A percentile compares a stretch with the other conserved stretches of the same genome.
Conservation (phyloP, 2,113 vertebrate species). For the Coregonus clupeaformis region DNA sequence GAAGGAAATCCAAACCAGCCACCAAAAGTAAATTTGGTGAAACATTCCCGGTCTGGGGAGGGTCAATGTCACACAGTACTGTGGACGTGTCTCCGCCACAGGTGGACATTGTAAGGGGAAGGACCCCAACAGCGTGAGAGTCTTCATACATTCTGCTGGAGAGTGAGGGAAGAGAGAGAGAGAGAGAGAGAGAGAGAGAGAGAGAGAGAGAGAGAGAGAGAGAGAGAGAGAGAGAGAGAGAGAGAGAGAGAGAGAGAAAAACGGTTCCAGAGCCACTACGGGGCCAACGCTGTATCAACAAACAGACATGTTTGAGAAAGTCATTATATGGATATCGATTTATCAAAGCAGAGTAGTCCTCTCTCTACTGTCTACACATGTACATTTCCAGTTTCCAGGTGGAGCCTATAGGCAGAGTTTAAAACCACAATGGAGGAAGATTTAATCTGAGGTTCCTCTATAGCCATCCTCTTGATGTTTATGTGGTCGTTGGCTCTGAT, state of each 20-base stretch:
- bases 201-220: too few species aligned
- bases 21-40: background rate
- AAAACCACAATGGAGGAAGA: too few species aligned
- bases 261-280: too few species aligned
- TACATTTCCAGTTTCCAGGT: conserved; percentile 24
- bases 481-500: background rate
- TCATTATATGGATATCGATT: too few species aligned
- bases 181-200: background rate
- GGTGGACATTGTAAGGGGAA: background rate
- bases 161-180: conserved; percentile 8
- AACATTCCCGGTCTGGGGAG: background rate
- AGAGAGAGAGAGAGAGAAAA: too few species aligned
- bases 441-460: background rate
- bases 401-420: background rate
- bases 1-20: background rate
- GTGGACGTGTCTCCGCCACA: background rate
- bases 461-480: background rate
- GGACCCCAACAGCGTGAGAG: background rate
- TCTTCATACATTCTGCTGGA: background rate
- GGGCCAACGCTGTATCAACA: too few species aligned
- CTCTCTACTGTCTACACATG: conserved; percentile 30
- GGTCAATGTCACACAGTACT: background rate
- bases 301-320: conserved; percentile 49
- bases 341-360: conserved; percentile 6
- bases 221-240: too few species aligned